Percentiles rank a stretch among this genome's conserved stretches.
These are phyloP conservation scores for Centropus bengalensis DNA, from an alignment of 2,113 vertebrate species.

Conservation along the genomic window DNA sequence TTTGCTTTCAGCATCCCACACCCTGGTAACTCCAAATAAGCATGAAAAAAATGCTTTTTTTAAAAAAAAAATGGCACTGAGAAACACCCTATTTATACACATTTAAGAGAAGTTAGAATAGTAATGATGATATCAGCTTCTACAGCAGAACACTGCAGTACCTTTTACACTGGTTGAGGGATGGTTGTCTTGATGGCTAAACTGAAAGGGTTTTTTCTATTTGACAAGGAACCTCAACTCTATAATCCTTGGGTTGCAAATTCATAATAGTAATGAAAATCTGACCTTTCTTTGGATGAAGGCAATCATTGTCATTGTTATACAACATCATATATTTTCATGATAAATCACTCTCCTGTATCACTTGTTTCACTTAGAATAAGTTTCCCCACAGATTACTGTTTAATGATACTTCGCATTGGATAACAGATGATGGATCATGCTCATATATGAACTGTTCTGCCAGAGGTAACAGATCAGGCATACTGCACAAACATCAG, in stretches of 20 bases:
- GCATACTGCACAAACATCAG: neutral
- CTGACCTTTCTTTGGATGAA: neutral
- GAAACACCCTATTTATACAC: constrained; percentile 26
- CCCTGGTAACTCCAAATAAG: constrained; percentile 22
- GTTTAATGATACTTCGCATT: neutral
- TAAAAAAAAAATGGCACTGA: neutral
- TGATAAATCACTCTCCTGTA: neutral
- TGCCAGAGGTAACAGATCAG: neutral
- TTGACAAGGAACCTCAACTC: neutral
- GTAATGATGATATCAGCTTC: neutral
- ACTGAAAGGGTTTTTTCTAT: neutral
- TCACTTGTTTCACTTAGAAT: neutral
- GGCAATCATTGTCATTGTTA: neutral
- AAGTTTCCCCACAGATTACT: neutral
- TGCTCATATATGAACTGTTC: neutral
- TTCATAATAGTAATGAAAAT: neutral
- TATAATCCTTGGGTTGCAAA: neutral
- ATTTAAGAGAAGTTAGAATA: neutral
- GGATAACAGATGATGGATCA: neutral
- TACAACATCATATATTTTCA: neutral
- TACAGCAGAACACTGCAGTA: constrained; percentile 1
- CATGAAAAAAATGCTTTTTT: neutral
- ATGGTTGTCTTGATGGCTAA: neutral
- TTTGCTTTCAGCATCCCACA: constrained; percentile 38
- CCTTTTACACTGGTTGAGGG: neutral